Evolutionary conservation across 2,797 vertebrate genomes (phyloP), one percentile per base, ranked within the genome.

Genomic region (Scarus forsteni): DNA sequence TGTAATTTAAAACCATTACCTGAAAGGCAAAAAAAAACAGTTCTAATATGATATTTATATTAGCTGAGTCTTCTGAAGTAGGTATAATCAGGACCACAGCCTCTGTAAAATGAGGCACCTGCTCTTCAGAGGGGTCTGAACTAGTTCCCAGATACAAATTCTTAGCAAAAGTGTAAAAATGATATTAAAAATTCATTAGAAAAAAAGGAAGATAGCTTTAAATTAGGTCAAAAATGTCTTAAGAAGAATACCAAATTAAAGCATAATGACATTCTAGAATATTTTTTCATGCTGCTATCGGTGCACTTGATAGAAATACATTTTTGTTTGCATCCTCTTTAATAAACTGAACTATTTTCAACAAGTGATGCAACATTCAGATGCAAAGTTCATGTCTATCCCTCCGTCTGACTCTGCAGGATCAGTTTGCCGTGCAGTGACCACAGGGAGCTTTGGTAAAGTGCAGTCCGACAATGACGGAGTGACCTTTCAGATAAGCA

Each of bases 401-500:
- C 15, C 51, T 68, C 48, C 62, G 38, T 70, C 80, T 39, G 35
- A 53, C 69, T 55, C 73, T 70, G 65, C 63, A 44, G 75, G 75
- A 88, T 88, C 87, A 75, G 82, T 75, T 81, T 87, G 62, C 73
- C 81, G 65, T 16, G 18, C 66, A 13, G 60, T 59, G 75, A 87
- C 76, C 73, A 80, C 63, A 60, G 79, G 71, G 74, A 84, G 79
- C 68, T 71, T 89, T 86, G 75, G 85, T 56, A 69, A 82, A 84
- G 84, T 65, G 52, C 72, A 65, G 66, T 73, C 75, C 44, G 71
- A 92, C 90, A 92, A 91, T 90, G 93, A 93, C 75, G 69, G 91
- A 93, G 87, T 82, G 88, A 92, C 93, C 92, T 93, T 93, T 89
- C 85, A 91, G 88, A 92, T 92, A 90, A 81, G 66, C 66, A 42